Percentiles rank a stretch among this genome's conserved stretches.
These are phyloP conservation scores for Dinomys branickii DNA, from an alignment of 2,113 vertebrate species.

Conservation along the genomic window DNA sequence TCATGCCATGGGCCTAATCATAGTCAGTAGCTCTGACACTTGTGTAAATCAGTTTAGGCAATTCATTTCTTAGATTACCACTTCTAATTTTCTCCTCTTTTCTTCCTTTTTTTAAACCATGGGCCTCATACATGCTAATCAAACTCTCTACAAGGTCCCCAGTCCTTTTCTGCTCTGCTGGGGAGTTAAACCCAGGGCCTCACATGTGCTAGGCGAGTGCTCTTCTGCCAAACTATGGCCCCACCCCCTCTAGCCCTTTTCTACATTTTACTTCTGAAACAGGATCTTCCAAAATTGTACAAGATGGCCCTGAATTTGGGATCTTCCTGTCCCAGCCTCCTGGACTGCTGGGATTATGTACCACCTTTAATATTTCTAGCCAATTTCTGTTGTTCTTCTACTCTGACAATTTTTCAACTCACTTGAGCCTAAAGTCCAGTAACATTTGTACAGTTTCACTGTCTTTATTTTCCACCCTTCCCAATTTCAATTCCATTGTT, in stretches of 20 bases:
- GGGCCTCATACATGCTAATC: not conserved
- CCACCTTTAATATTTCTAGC: not conserved
- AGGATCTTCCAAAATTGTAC: not conserved
- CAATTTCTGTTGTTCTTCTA: constrained; percentile 9
- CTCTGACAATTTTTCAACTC: not conserved
- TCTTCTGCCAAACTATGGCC: not conserved
- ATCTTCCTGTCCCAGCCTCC: not conserved
- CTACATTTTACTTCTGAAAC: not conserved
- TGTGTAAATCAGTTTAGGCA: not conserved
- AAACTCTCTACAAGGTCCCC: not conserved
- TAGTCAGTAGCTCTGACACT: not conserved
- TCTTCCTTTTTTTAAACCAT: not conserved
- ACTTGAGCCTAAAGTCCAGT: not conserved
- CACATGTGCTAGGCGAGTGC: not conserved
- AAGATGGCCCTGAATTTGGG: not conserved
- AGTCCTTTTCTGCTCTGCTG: not conserved
- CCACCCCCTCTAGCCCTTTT: not conserved
- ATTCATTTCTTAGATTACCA: not conserved
- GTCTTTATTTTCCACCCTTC: not conserved
- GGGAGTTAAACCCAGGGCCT: not conserved
- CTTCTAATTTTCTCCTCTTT: not conserved
- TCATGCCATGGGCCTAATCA: too few relatives aligned
- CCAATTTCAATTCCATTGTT: not conserved
- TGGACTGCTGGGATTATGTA: not conserved
- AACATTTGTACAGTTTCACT: not conserved